phyloP scores from a whole-genome alignment of 2,113 vertebrate genomes.

The Microtus ochrogaster region DNA sequence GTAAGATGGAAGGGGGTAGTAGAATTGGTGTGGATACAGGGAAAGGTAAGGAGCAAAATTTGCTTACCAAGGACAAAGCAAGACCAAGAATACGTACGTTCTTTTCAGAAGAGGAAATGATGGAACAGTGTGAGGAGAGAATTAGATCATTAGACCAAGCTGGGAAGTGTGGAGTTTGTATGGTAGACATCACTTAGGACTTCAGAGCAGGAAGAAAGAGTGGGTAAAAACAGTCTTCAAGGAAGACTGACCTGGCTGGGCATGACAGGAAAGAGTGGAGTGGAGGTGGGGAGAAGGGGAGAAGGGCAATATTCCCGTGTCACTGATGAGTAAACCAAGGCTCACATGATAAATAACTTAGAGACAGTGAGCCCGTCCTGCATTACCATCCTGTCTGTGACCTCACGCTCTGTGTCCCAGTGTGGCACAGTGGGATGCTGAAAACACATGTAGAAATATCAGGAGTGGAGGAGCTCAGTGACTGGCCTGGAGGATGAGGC shows the following conservation, averaged over 20 bases:
- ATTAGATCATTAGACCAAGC: background rate
- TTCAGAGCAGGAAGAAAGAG: conserved; percentile 18
- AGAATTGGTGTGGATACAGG: background rate
- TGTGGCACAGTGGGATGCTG: background rate
- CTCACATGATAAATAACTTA: background rate
- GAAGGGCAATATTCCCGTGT: background rate
- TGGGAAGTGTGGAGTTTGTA: background rate
- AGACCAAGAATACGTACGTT: background rate
- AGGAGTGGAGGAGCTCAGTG: background rate
- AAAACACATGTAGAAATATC: background rate
- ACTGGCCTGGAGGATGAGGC: background rate
- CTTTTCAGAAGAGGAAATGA: conserved; percentile 16
- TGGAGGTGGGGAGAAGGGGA: background rate
- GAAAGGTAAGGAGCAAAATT: background rate
- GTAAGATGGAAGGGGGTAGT: background rate
- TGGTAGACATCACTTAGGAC: background rate
- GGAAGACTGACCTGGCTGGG: background rate
- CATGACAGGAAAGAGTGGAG: background rate
- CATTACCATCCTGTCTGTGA: background rate
- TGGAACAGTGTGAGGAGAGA: background rate
- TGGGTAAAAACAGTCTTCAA: background rate
- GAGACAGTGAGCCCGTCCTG: background rate
- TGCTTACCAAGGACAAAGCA: background rate
- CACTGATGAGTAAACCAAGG: background rate
- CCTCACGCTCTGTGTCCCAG: background rate